Evolutionary conservation across 2,113 vertebrate species (phyloP).

Genomic region (Xenopus borealis): DNA sequence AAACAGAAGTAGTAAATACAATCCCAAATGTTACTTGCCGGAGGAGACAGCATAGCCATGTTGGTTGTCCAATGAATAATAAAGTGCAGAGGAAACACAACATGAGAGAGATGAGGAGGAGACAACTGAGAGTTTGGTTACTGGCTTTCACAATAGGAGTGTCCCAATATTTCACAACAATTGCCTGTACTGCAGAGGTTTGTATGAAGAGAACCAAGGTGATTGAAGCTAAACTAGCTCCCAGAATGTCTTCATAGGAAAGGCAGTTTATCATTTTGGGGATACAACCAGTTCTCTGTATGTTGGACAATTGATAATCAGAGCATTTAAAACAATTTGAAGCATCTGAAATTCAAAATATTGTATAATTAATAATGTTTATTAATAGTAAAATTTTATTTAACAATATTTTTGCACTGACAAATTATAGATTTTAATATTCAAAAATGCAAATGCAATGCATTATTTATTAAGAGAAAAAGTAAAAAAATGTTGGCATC

Average conservation of each 20-base stretch:
- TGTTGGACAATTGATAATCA: not conserved
- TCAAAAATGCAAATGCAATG: no score
- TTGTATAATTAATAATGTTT: no score
- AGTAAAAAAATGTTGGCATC: no score
- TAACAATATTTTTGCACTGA: no score
- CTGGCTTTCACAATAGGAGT: conserved; percentile 67
- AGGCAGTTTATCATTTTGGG: not conserved
- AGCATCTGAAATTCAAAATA: no score
- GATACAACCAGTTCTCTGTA: not conserved
- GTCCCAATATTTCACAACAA: conserved; percentile 58
- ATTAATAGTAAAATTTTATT: no score
- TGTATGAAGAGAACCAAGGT: conserved; percentile 61
- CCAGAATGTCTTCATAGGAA: conserved; percentile 67
- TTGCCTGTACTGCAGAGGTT: conserved; percentile 55
- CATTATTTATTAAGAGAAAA: no score
- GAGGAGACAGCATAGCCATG: not conserved
- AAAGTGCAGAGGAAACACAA: conserved; percentile 67
- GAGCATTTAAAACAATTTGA: not conserved
- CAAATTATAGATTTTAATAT: no score
- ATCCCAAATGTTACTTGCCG: conserved; percentile 5
- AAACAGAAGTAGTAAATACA: conserved; percentile 15
- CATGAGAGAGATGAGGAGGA: conserved; percentile 67
- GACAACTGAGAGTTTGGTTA: conserved; percentile 70
- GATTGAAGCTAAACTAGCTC: conserved; percentile 57
- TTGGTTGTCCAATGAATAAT: not conserved